Percentiles rank a stretch among this genome's conserved stretches.
Evolutionary conservation across 2,797 vertebrate genomes (phyloP).

Genomic region (Oreonectes daqikongensis): DNA sequence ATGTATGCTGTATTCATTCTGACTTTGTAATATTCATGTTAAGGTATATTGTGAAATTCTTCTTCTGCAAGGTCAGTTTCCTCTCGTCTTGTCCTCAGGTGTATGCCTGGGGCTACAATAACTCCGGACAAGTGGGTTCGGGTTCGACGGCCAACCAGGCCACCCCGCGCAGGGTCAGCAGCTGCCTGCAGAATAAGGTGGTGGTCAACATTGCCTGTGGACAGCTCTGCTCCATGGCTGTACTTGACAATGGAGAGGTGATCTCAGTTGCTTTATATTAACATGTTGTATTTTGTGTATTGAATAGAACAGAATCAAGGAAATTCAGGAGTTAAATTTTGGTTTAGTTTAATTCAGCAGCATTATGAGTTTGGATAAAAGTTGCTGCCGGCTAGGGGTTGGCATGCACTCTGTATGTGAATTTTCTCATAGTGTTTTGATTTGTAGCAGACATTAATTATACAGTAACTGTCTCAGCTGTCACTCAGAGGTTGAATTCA

Average conservation of each 20-base stretch:
- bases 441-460: neutral
- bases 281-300: neutral
- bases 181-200: constrained; percentile 93
- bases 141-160: constrained; percentile 97
- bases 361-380: neutral
- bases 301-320: neutral
- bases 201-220: constrained; percentile 94
- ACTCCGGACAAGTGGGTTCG: constrained; percentile 96
- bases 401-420: neutral
- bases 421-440: neutral
- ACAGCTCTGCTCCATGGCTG: constrained; percentile 97
- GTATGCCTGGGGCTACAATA: constrained; percentile 97
- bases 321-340: neutral
- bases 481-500: neutral
- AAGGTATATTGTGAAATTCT: too few species aligned
- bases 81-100: constrained; percentile 74
- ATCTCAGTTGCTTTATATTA: neutral
- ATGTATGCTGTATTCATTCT: too few species aligned
- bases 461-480: neutral
- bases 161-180: constrained; percentile 92
- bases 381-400: neutral
- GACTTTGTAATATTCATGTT: too few species aligned
- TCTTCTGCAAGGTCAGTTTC: neutral
- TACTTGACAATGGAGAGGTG: constrained; percentile 96
- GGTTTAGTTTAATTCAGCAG: neutral